Evolutionary conservation across 2,113 vertebrate genomes (phyloP).

Genomic region (Rana temporaria): DNA sequence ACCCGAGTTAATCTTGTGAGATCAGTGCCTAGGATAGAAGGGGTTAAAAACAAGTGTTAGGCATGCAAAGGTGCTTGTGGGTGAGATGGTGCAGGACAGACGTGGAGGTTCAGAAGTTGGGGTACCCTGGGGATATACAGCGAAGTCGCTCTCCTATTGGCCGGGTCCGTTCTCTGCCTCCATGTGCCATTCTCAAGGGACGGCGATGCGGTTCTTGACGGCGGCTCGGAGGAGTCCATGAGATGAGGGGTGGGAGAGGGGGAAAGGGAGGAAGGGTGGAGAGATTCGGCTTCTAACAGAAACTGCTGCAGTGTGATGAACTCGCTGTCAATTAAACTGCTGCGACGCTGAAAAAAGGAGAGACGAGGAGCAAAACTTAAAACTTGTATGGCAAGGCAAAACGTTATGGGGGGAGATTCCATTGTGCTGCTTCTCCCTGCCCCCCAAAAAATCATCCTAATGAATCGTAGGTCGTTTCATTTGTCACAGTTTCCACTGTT

Average conservation of each 20-base stretch:
- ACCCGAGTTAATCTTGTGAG: too few species aligned
- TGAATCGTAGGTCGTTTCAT: too few species aligned
- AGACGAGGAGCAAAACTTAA: conserved; percentile 37
- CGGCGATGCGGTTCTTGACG: conserved; percentile 55
- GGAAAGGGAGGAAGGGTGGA: conserved; percentile 60
- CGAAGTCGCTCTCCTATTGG: conserved; percentile 62
- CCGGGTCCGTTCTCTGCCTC: conserved; percentile 62
- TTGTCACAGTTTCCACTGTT: too few species aligned
- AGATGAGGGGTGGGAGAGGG: conserved; percentile 56
- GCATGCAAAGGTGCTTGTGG: neutral
- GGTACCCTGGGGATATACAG: conserved; percentile 61
- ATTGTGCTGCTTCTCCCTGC: too few species aligned
- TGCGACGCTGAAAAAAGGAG: conserved; percentile 63
- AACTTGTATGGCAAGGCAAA: too few species aligned
- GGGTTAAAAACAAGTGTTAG: conserved; percentile 35
- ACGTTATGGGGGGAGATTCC: too few species aligned
- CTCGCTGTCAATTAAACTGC: conserved; percentile 63
- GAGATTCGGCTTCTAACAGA: conserved; percentile 64
- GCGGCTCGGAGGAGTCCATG: conserved; percentile 60
- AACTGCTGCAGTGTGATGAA: conserved; percentile 64
- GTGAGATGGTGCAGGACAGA: neutral
- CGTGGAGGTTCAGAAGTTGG: neutral
- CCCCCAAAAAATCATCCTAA: too few species aligned
- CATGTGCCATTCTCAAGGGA: conserved; percentile 46
- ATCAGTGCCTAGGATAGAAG: neutral